Base-by-base conservation (phyloP, 2,888 invertebrate species). In the Drosophila pegasa region DNA sequence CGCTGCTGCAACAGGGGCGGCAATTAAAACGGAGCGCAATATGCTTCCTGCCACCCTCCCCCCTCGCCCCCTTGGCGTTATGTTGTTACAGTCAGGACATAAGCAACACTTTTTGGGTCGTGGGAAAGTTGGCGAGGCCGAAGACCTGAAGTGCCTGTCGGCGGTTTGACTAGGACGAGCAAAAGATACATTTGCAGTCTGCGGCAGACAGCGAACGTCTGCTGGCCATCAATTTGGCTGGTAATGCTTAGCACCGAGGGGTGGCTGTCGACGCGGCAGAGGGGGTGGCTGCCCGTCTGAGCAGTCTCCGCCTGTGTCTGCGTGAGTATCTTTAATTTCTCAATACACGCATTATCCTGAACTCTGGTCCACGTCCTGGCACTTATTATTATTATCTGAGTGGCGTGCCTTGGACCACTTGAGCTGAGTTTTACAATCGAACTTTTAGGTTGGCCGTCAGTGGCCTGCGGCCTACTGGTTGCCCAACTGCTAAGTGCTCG, bases 281-380 rank as follows among this genome's bases (percentile, higher is more conserved):
- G 57, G 41, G 48, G 54, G 25, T 66, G 56, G 54, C 47, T 52
- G 45, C n/a, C 12, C 37, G 60, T 37, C 2, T 12, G 41, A 48
- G 51, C 18, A 52, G 57, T 50, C 47, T 52, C 18, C 52, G 57
- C 47, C 47, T 52, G 47, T 45, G 64, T 56, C 67, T 81, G 82
- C 84, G 79, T 87, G 88, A 79, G 81, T 75, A 76, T 80, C 87
- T 88, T 79, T 88, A 87, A 89, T 90, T 89, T 87, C 85, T 84
- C 81, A 83, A 86, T 84, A 70, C 72, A 50, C 43, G 71, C 68
- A 75, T 80, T 80, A 79, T 78, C 71, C 79, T 80, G 76, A 72
- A 65, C 63, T 60, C 73, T 66, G 79, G 77, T 51, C 35, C 56
- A 43, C 6, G 58, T 47, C 54, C 33, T 48, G 57, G 22, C 79